Evolutionary conservation across 2,888 invertebrate species (phyloP), one percentile per base, ranked within the genome.

Genomic region (Ophion obscuratus): DNA sequence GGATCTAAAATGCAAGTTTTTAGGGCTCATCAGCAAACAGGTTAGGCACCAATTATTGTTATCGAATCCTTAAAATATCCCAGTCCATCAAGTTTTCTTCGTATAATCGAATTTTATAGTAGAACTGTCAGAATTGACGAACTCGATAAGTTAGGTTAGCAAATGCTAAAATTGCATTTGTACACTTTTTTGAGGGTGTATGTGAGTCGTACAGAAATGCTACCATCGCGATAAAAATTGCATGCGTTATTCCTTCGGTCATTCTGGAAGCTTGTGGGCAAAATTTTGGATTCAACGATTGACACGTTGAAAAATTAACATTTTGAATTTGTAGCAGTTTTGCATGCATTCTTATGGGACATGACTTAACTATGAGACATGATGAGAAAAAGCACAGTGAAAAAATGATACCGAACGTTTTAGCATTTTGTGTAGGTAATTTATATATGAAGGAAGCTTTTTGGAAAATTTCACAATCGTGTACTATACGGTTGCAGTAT

Each of bases 1-100:
- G 74, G 93, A 93, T 73, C 87, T 93, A 24, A 93, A 93, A 89
- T 91, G 89, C 67, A 93, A 93, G 90, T 91, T 93, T 87, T 89
- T 93, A 71, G 92, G 90, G 67, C 91, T 93, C 31, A 91, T 93
- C 78, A 91, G 92, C 76, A 93, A 93, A 83, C 93, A 93, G 92
- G 93, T 91, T 79, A 82, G 84, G 44, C 77, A 7, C n/a, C 14
- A 61, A 81, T 40, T n/a, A 24, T 44, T 77, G 7, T 75, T 27
- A 40, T 14, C 14, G 24, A 71, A 71, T 57, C 0, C 31, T 31
- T 31, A 6, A 9, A 40, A 9, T 40, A 40, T 40, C 6, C 40
- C 7, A 40, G 9, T 7, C 40, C 9, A 40, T 7, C 9, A 27
- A 53, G 11, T 44, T 9, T 31, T 53, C 31, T 7, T 14, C 9